A percentile compares a stretch with the other conserved stretches of the same genome.
phyloP scores from a whole-genome alignment of 2,797 vertebrate genomes.

The Synaphobranchus kaupii region DNA sequence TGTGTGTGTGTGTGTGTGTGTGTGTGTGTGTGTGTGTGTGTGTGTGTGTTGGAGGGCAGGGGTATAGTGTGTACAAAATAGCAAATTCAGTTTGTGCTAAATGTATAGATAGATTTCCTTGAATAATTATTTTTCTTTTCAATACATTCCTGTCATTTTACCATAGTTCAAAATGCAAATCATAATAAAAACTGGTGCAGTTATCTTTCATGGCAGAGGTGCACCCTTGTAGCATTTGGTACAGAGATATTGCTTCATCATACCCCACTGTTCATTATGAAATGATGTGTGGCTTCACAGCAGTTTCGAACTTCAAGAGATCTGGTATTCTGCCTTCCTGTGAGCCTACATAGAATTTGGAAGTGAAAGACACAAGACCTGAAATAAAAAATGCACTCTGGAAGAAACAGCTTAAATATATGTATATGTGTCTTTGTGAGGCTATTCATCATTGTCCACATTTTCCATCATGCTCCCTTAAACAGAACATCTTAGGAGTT shows the following conservation, averaged over 20 bases:
- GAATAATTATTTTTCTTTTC: neutral
- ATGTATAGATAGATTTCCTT: neutral
- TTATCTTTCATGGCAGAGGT: neutral
- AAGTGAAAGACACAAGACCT: neutral
- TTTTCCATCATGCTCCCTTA: neutral
- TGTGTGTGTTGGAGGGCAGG: slow-evolving; percentile 16
- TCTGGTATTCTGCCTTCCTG: neutral
- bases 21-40: slow-evolving; percentile 38
- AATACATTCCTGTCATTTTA: neutral
- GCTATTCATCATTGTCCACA: neutral
- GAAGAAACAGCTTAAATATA: neutral
- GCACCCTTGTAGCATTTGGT: neutral
- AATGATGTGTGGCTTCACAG: neutral
- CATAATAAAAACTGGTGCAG: neutral
- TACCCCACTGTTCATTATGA: neutral
- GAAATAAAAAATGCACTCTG: neutral
- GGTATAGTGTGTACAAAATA: neutral
- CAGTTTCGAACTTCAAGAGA: neutral
- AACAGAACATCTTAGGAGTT: neutral
- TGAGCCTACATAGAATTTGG: neutral
- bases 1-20: neutral
- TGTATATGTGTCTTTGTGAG: neutral
- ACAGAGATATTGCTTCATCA: neutral
- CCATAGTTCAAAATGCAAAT: neutral
- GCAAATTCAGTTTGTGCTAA: neutral